Evolutionary conservation across 2,888 invertebrate species (phyloP), one percentile per base, ranked within the genome.

Genomic region (Pyralis farinalis): DNA sequence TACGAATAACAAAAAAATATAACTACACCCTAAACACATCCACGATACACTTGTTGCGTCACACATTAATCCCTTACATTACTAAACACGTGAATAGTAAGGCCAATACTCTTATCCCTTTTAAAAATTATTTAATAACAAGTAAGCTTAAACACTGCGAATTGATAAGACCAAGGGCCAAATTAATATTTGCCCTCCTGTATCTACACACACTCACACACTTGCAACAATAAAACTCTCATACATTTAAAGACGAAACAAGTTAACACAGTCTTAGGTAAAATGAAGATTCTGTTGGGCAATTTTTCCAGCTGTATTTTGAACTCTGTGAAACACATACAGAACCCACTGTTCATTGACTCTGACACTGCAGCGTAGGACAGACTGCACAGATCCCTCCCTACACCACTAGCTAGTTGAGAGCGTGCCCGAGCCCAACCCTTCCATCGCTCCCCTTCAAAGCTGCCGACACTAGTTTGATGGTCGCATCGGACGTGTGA

Each of bases 341-440:
- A 71, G 42, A 67, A 51, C 53, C 60, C 56, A 81, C 76, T 73
- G 45, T 48, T 53, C 80, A 80, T 57, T 58, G 29, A 79, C 78
- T 77, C 78, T 63, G 49, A 53, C 51, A 47, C 45, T 51, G 42
- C 3, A 16, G 16, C 16, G 2, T 64, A 67, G 68, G 74, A 77
- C 77, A 74, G 71, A 77, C 75, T 76, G 27, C 57, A 78, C 78
- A 78, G 43, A 58, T 46, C 64, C 62, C 62, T 64, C 54, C 69
- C 63, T 55, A 65, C 60, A 61, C 52, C 55, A 73, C 61, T 75
- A 74, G 73, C 60, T 73, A 73, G 70, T 51, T 52, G 48, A 46
- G 36, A 43, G 51, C 58, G 74, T 70, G 73, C 64, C 65, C 46
- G 44, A 33, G 37, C 41, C 40, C 32, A 40, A 34, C 12, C 32